Evolutionary conservation across 2,113 vertebrate species (phyloP).

Genomic region (Ondatra zibethicus): DNA sequence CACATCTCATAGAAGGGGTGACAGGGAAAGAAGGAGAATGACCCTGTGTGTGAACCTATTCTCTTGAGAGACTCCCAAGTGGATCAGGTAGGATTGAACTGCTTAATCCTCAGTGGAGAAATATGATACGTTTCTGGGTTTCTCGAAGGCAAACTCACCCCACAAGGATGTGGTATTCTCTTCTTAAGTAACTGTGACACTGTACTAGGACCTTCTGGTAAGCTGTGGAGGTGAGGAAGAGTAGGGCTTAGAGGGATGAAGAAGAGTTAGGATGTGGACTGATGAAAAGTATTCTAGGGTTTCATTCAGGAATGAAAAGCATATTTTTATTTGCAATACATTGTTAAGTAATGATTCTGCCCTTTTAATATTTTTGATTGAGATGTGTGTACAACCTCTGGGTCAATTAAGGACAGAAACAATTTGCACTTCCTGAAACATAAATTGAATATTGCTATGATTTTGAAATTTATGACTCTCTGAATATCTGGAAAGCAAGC

Average conservation of each 20-base stretch:
- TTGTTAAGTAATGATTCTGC: not conserved
- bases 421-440: not conserved
- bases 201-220: not conserved
- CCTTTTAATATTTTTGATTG: constrained; percentile 6
- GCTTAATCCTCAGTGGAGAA: not conserved
- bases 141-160: not conserved
- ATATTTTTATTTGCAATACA: not conserved
- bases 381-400: not conserved
- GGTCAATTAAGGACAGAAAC: not conserved
- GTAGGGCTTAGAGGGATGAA: not conserved
- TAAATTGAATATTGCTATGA: not conserved
- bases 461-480: not conserved
- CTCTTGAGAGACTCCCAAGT: not conserved
- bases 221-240: not conserved
- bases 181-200: not conserved
- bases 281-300: not conserved
- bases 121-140: not conserved
- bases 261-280: not conserved
- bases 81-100: not conserved
- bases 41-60: not conserved
- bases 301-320: not conserved
- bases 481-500: not conserved
- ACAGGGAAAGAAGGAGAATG: not conserved
- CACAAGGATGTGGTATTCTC: not conserved
- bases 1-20: not conserved